Evolutionary conservation across 2,888 invertebrate genomes (phyloP), one percentile per base, ranked within the genome.

Genomic region (Epirrhoe alternata): DNA sequence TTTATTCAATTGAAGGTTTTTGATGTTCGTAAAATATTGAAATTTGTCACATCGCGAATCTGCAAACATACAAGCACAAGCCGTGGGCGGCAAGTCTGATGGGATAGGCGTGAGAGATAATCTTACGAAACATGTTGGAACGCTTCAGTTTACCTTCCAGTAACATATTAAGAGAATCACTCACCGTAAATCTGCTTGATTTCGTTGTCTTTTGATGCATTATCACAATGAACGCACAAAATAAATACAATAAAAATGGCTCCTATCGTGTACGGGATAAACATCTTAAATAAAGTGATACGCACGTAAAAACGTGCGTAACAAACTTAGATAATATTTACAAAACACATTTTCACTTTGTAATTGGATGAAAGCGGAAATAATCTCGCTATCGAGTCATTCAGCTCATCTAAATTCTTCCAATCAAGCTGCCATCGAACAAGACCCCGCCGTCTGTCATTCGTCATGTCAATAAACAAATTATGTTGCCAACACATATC

Each of bases 191-290:
- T 89, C 85, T 88, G 86, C 84, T 84, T 87, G 80, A 85, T 86
- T 91, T 92, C 92, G 90, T 92, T 92, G 91, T 92, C 89, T 85
- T 86, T 89, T 79, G 81, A 88, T 83, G 86, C 87, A 90, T 86
- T 92, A 89, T 91, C 92, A 92, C 93, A 92, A 90, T 92, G 89
- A 90, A 91, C 92, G 86, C 91, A 90, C 88, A 92, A 92, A 90
- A 93, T 92, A 91, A 91, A 93, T 89, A 92, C 86, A 89, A 90
- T 87, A 90, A 93, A 93, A 93, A 93, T 93, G 93, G 93, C 93
- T 90, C 90, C 93, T 89, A 92, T 74, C 80, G 87, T 87, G 86
- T 84, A 89, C 77, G 83, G 87, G 88, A 89, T 84, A 91, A 89
- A 90, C 93, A 93, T 93, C 86, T 87, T 92, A 81, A 75, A 77